phyloP scores from a whole-genome alignment of 2,113 vertebrate genomes.

The Malaclemys terrapin region DNA sequence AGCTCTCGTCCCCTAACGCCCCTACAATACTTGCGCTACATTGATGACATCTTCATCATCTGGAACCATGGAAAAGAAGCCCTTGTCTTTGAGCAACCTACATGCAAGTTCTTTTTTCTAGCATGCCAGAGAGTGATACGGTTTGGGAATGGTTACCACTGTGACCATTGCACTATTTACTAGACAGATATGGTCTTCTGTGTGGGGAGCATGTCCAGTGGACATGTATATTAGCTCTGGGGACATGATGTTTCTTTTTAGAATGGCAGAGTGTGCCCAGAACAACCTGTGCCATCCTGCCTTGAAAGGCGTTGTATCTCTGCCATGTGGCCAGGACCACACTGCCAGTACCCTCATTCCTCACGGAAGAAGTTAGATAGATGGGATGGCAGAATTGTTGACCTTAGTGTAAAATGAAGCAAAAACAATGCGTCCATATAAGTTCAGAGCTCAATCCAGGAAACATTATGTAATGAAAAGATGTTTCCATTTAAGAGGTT shows the following conservation, averaged over 20 bases:
- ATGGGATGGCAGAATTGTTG: neutral
- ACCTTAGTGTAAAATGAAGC: too few relatives aligned
- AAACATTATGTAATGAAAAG: neutral
- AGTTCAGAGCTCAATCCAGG: neutral
- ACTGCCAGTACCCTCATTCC: neutral
- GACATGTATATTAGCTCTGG: too few relatives aligned
- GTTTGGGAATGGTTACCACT: neutral
- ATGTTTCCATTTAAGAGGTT: neutral
- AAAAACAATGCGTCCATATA: too few relatives aligned
- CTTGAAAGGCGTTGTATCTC: neutral
- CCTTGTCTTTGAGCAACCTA: neutral
- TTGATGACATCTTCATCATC: too few relatives aligned
- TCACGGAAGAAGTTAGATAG: neutral
- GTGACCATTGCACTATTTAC: neutral
- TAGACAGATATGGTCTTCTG: neutral
- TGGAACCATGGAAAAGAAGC: too few relatives aligned
- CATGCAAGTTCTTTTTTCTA: neutral
- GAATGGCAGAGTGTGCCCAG: neutral
- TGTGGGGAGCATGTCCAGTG: neutral
- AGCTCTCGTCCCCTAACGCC: too few relatives aligned
- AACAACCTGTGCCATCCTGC: neutral
- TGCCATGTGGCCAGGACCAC: neutral
- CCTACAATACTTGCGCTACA: too few relatives aligned
- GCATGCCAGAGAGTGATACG: neutral
- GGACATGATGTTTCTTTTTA: neutral